Conservation (phyloP, 2,888 invertebrate species). For the Oxytorus armatus region DNA sequence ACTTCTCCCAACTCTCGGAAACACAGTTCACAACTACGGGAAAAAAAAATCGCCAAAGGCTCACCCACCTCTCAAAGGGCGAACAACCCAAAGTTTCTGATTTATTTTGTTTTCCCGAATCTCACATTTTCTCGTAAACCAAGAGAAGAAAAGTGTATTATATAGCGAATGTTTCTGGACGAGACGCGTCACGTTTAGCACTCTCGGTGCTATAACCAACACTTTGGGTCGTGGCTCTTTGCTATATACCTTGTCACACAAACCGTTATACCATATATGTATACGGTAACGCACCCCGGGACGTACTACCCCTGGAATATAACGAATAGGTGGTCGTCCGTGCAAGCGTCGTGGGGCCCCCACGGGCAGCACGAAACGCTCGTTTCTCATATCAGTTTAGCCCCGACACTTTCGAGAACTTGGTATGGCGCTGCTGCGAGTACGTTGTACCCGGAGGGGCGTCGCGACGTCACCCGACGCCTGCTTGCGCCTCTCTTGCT, state of each 20-base stretch:
- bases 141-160: slow-evolving; percentile 14
- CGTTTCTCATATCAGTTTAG: slow-evolving; percentile 84
- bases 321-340: slow-evolving; percentile 80
- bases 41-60: slow-evolving; percentile 13
- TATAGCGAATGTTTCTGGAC: slow-evolving; percentile 37
- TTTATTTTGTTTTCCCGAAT: slow-evolving; percentile 41
- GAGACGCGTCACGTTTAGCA: slow-evolving; percentile 61
- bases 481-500: slow-evolving; percentile 68
- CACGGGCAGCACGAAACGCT: slow-evolving; percentile 83
- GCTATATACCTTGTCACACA: slow-evolving; percentile 52
- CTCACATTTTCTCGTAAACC: slow-evolving; percentile 33
- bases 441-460: slow-evolving; percentile 76
- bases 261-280: slow-evolving; percentile 51
- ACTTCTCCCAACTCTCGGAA: not conserved
- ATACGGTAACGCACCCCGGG: slow-evolving; percentile 71
- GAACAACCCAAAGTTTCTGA: slow-evolving; percentile 23
- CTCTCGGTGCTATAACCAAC: slow-evolving; percentile 50
- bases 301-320: slow-evolving; percentile 77
- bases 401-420: slow-evolving; percentile 83
- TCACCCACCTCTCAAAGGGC: not conserved
- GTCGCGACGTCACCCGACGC: slow-evolving; percentile 81
- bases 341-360: slow-evolving; percentile 77
- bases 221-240: slow-evolving; percentile 40
- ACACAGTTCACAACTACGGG: too few species aligned
- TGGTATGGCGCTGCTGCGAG: slow-evolving; percentile 70